Conservation (phyloP, 2,797 vertebrate genomes). For the Pygocentrus nattereri region DNA sequence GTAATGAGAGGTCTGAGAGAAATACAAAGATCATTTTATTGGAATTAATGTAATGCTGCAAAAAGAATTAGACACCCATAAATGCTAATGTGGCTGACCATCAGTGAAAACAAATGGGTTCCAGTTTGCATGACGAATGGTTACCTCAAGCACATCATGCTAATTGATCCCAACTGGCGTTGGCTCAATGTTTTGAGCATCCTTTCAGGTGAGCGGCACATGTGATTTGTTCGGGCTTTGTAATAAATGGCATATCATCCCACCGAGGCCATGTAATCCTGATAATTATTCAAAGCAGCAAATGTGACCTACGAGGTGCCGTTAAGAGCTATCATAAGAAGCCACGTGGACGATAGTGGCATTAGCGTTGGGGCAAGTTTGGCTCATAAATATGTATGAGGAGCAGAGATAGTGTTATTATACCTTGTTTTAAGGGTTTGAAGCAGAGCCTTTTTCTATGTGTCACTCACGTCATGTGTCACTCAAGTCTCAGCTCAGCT, state of each 20-base stretch:
- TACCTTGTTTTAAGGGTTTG: conserved; percentile 44
- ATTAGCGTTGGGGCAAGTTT: neutral
- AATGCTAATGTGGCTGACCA: conserved; percentile 19
- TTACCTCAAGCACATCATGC: neutral
- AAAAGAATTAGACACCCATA: neutral
- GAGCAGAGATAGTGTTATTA: conserved; percentile 17
- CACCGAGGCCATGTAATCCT: neutral
- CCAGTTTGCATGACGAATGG: neutral
- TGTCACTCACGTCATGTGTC: conserved; percentile 38
- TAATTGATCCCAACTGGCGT: conserved; percentile 12
- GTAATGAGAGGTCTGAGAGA: no score
- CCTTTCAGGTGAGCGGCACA: conserved; percentile 1
- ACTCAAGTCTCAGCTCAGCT: conserved; percentile 36
- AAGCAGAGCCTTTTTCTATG: neutral
- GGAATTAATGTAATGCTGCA: neutral
- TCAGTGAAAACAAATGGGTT: conserved; percentile 26
- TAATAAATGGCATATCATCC: neutral
- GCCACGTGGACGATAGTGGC: neutral
- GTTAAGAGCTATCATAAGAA: neutral
- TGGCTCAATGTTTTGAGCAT: conserved; percentile 3
- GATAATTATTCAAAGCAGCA: neutral
- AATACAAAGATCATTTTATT: no score
- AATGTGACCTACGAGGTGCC: neutral
- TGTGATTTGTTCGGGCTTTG: neutral
- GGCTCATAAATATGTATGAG: conserved; percentile 4